Evolutionary conservation across 1,140 invertebrate species (phyloP), one percentile per base, ranked within the genome.

Genomic region (Diorhabda sublineata): DNA sequence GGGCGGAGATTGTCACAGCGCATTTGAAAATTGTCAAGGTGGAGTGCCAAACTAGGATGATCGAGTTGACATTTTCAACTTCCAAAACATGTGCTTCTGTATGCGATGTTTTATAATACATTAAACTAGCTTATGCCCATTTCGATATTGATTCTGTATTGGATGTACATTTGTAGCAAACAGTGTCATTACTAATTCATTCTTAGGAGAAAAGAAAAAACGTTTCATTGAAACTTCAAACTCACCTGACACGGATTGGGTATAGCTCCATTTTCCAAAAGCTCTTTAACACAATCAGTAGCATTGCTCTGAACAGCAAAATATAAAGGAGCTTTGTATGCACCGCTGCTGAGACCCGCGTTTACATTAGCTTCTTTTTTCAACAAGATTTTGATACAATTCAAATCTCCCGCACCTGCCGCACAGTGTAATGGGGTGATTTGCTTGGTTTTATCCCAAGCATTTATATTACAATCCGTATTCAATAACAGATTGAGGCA

Each of bases 401-500:
- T 74, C 4, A 87, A 69, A 72, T 87, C 85, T 59, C 87, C 88
- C 6, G 84, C 84, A 68, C 87, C 89, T 2, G 91, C 90, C 3
- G 91, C 91, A 74, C 90, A 92, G 76, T 92, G 90, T 41, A 94
- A 79, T 2, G 92, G 89, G 3, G 91, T 93, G 3, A 87, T 88
- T 75, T 88, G 87, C 56, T 86, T 82, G 7, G 79, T 81, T 2
- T 79, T 82, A 78, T 93, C 92, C 87, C 88, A 92, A 66, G 83
- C 84, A 71, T 87, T 85, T 0, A 90, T 86, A 75, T 89, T 82
- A 0, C 90, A 89, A 44, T 87, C 87, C 43, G 85, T 75, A 58
- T 88, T 84, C 7, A 93, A 76, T 26, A 94, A 75, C 9, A 89
- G 76, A 74, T 85, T 86, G 0, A 89, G 82, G 68, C 90, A 89